These are phyloP conservation scores for Sthenelais limicola DNA, from an alignment of 2,888 invertebrate species.

Conservation along the genomic window DNA sequence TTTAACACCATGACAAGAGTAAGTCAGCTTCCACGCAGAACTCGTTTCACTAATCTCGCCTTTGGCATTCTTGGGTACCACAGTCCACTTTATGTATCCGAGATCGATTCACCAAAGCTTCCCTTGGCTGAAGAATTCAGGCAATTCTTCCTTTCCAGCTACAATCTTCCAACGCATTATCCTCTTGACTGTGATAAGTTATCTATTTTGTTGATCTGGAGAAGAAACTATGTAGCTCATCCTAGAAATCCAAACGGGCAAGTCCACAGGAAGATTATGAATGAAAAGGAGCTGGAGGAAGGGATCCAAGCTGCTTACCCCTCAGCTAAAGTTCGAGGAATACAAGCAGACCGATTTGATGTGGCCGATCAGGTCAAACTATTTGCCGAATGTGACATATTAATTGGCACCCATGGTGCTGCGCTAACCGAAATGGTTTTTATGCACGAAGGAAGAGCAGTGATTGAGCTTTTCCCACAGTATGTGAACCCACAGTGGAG, in stretches of 20 bases:
- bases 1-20: slow-evolving; percentile 62
- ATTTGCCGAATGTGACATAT: slow-evolving; percentile 63
- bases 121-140: slow-evolving; percentile 66
- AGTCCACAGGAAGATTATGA: slow-evolving; percentile 66
- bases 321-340: slow-evolving; percentile 54
- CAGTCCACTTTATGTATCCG: slow-evolving; percentile 53
- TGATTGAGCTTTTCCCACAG: slow-evolving; percentile 66
- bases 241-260: slow-evolving; percentile 67
- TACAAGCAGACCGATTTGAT: slow-evolving; percentile 62
- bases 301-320: slow-evolving; percentile 52
- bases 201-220: slow-evolving; percentile 66
- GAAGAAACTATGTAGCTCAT: slow-evolving; percentile 69
- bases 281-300: slow-evolving; percentile 65
- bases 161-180: slow-evolving; percentile 46
- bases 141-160: slow-evolving; percentile 62
- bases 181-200: slow-evolving; percentile 58
- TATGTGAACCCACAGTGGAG: slow-evolving; percentile 57
- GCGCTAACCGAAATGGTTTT: slow-evolving; percentile 67
- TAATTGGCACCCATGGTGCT: slow-evolving; percentile 72
- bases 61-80: slow-evolving; percentile 67
- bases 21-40: slow-evolving; percentile 54
- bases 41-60: slow-evolving; percentile 55
- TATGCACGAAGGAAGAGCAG: slow-evolving; percentile 60
- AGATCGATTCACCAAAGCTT: slow-evolving; percentile 44
- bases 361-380: slow-evolving; percentile 63